phyloP scores from a whole-genome alignment of 2,113 vertebrate species.

The Hassar affinis region DNA sequence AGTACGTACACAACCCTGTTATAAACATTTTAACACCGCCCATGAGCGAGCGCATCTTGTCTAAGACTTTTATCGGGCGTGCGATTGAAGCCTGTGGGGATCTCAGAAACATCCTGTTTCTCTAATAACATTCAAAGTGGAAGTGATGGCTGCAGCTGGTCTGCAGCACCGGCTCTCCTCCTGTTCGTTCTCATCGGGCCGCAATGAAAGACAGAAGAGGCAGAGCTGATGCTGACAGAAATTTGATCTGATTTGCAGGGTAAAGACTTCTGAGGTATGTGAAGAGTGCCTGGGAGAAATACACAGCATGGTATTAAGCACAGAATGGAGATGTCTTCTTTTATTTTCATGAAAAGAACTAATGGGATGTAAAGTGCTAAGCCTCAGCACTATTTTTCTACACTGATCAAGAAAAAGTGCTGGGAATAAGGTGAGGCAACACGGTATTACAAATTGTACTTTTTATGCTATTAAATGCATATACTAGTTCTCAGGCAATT shows the following conservation, averaged over 20 bases:
- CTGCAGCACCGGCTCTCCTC: not conserved
- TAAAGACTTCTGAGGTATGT: conserved; percentile 20
- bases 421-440: not conserved
- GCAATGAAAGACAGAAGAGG: conserved; percentile 63
- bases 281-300: not conserved
- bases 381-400: conserved; percentile 3
- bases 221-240: conserved; percentile 58
- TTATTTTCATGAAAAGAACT: conserved; percentile 25
- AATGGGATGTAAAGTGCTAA: conserved; percentile 9
- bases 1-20: not conserved
- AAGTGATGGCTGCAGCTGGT: conserved; percentile 36
- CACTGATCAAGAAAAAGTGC: not conserved
- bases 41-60: conserved; percentile 24
- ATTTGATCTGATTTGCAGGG: conserved; percentile 30
- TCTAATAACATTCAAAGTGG: conserved; percentile 23
- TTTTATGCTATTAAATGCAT: conserved; percentile 7
- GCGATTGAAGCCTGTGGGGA: conserved; percentile 24
- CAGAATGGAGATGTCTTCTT: conserved; percentile 22
- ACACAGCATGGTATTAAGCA: conserved; percentile 11
- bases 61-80: conserved; percentile 12
- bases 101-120: not conserved
- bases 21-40: not conserved
- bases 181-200: conserved; percentile 61
- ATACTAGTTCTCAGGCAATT: conserved; percentile 3
- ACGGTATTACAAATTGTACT: not conserved